Conservation (phyloP, 2,797 vertebrate species). For the Coreius guichenoti region DNA sequence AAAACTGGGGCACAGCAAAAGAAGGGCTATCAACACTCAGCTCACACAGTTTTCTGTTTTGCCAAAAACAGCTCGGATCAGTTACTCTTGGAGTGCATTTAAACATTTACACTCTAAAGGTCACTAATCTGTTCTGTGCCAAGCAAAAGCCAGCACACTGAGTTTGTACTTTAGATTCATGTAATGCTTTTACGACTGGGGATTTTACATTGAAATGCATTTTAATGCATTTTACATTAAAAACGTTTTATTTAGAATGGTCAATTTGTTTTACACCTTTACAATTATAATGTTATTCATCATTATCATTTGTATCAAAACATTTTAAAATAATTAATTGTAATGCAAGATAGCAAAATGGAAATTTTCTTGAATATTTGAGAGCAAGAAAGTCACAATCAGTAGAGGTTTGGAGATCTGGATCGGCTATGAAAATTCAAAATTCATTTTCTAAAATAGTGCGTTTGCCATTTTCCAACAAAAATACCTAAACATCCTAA, state of each 20-base stretch:
- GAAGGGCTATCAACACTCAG: conserved; percentile 30
- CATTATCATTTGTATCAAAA: not conserved
- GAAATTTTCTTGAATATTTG: not conserved
- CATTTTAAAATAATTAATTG: not conserved
- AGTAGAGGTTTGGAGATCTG: not conserved
- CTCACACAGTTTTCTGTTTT: conserved; percentile 29
- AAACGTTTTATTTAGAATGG: not conserved
- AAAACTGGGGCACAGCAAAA: conserved; percentile 20
- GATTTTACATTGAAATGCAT: not conserved
- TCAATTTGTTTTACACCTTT: not conserved
- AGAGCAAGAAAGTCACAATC: not conserved
- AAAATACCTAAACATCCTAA: not conserved
- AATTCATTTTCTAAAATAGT: not conserved
- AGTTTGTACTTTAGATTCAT: not conserved
- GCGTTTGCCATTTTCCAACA: not conserved
- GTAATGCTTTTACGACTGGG: too few relatives aligned
- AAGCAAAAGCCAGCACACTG: not conserved
- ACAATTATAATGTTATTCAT: not conserved
- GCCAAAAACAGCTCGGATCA: conserved; percentile 9
- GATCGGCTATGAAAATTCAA: not conserved
- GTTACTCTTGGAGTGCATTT: not conserved
- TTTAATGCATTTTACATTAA: too few relatives aligned
- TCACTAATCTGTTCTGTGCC: not conserved
- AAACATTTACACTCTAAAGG: not conserved
- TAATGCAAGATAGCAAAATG: not conserved